A percentile compares a stretch with the other conserved stretches of the same genome.
Evolutionary conservation across 2,797 vertebrate genomes (phyloP).

Genomic region (Mormyrus hasselquistii): DNA sequence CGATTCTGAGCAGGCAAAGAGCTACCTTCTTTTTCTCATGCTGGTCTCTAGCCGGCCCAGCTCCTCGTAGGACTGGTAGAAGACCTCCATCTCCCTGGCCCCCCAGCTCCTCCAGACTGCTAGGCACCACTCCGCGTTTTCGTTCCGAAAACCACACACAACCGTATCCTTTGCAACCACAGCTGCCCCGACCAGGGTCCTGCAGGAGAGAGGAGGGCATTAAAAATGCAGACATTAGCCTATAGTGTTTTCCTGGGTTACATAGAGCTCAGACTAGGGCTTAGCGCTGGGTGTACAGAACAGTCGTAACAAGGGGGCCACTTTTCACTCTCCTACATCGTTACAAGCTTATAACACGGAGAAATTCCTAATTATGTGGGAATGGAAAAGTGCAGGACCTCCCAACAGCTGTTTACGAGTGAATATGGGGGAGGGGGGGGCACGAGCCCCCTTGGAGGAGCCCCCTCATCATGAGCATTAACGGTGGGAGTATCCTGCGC

Average conservation of each 20-base stretch:
- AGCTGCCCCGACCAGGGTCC: constrained; percentile 72
- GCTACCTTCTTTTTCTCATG: constrained; percentile 81
- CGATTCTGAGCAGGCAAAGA: constrained; percentile 40
- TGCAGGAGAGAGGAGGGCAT: constrained; percentile 41
- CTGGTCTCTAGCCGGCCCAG: constrained; percentile 76
- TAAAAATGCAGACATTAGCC: constrained; percentile 35
- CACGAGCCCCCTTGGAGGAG: neutral
- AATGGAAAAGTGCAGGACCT: neutral
- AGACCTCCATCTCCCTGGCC: constrained; percentile 75
- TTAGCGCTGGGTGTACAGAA: neutral
- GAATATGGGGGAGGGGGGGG: neutral
- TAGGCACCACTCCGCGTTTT: constrained; percentile 76
- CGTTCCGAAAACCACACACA: constrained; percentile 78
- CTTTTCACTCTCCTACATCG: neutral
- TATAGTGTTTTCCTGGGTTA: constrained; percentile 34
- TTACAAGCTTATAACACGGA: neutral
- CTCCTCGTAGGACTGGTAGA: constrained; percentile 87
- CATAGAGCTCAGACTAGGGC: neutral
- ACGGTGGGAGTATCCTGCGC: neutral
- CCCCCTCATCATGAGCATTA: neutral
- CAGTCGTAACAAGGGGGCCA: neutral
- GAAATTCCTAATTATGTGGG: neutral
- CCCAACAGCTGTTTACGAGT: neutral
- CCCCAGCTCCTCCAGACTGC: constrained; percentile 93
- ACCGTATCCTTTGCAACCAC: constrained; percentile 79